Percentiles rank a stretch among this genome's conserved stretches.
Evolutionary conservation across 2,888 invertebrate species (phyloP).

Genomic region (Adelphocoris suturalis): DNA sequence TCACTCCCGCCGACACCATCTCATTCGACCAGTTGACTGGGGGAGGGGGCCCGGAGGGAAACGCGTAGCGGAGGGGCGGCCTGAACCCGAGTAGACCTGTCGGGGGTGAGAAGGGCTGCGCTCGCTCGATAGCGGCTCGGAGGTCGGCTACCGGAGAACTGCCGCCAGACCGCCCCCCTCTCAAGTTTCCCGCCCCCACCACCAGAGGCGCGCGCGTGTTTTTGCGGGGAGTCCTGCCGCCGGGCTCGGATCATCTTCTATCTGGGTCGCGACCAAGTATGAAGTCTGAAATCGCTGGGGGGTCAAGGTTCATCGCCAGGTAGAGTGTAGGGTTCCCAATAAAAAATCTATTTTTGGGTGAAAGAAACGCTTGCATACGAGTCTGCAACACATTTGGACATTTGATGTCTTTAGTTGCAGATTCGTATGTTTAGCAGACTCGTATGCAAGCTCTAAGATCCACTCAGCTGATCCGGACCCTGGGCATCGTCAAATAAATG

Average conservation of each 20-base stretch:
- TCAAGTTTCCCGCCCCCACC: conserved; percentile 62
- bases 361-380: too few relatives aligned
- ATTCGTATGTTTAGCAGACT: too few relatives aligned
- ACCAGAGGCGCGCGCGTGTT: conserved; percentile 55
- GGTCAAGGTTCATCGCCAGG: too few relatives aligned
- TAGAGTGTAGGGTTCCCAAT: too few relatives aligned
- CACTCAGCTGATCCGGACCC: too few relatives aligned
- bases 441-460: too few relatives aligned
- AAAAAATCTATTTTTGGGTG: too few relatives aligned
- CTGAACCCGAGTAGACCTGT: conserved; percentile 12
- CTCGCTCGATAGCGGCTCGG: neutral
- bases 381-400: too few relatives aligned
- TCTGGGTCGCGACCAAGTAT: conserved; percentile 37
- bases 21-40: neutral
- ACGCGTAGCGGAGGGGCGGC: neutral
- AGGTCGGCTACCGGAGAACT: conserved; percentile 62
- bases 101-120: neutral
- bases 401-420: too few relatives aligned
- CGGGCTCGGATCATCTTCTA: neutral
- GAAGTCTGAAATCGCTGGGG: neutral
- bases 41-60: neutral
- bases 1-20: conserved; percentile 40
- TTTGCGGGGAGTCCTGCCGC: conserved; percentile 23
- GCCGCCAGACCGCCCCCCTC: conserved; percentile 63
- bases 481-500: too few relatives aligned